Evolutionary conservation across 2,888 invertebrate genomes (phyloP).

Genomic region (Argyra leucocephala): DNA sequence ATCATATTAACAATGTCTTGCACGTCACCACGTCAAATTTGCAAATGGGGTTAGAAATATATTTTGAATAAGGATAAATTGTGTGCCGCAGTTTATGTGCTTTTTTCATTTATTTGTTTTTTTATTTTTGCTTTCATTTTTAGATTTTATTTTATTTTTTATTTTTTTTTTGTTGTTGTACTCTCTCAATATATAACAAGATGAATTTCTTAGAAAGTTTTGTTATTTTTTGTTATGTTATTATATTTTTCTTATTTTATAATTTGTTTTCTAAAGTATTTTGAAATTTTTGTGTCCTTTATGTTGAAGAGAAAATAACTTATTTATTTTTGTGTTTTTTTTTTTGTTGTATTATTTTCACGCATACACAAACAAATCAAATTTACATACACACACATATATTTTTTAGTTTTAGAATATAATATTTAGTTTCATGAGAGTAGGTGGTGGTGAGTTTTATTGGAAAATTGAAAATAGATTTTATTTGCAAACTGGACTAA

Average conservation of each 20-base stretch:
- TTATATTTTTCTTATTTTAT: neutral
- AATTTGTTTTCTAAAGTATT: neutral
- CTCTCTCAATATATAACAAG: neutral
- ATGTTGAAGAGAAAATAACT: neutral
- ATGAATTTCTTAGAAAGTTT: constrained; percentile 6
- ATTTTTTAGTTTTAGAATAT: too few relatives aligned
- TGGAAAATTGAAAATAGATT: too few relatives aligned
- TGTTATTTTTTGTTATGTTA: neutral
- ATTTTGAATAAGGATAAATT: neutral
- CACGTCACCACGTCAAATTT: constrained; percentile 12
- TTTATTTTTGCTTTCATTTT: neutral
- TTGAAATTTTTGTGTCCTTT: neutral
- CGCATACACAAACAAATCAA: neutral
- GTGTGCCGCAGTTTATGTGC: neutral
- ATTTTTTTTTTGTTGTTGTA: neutral
- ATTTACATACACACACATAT: neutral
- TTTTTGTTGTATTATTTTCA: neutral
- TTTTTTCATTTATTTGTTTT: neutral
- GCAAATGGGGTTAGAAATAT: constrained; percentile 10
- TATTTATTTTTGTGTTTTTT: neutral
- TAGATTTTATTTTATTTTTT: neutral
- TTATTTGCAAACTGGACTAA: too few relatives aligned
- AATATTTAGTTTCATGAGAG: too few relatives aligned
- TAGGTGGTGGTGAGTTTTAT: too few relatives aligned
- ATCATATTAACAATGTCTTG: neutral